Percentiles rank a stretch among this genome's conserved stretches.
phyloP scores from a whole-genome alignment of 2,797 vertebrate species.

The Nyctibius grandis region DNA sequence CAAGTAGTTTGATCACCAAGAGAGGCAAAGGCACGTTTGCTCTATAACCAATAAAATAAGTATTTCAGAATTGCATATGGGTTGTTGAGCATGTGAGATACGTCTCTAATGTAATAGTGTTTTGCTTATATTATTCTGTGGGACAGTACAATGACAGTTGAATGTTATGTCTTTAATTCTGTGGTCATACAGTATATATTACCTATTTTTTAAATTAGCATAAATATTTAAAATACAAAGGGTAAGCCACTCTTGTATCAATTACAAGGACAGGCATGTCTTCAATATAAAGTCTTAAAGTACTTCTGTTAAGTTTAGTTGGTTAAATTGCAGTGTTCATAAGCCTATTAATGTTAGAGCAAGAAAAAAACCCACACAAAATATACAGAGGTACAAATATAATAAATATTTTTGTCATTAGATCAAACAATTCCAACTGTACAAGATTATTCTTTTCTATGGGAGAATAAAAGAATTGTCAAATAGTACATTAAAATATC shows the following conservation, averaged over 20 bases:
- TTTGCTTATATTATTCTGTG: background rate
- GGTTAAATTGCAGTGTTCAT: constrained; percentile 23
- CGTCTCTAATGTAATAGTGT: background rate
- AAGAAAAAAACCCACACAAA: background rate
- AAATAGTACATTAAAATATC: background rate
- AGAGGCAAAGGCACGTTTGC: background rate
- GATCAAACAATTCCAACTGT: background rate
- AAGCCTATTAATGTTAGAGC: background rate
- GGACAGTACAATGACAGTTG: background rate
- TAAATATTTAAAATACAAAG: background rate
- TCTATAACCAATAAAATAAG: background rate
- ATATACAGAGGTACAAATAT: background rate
- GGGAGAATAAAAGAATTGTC: background rate
- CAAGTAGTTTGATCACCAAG: background rate
- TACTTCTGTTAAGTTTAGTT: constrained; percentile 14
- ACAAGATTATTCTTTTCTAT: background rate
- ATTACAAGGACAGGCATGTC: background rate
- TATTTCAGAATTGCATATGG: background rate
- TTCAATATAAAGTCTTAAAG: constrained; percentile 34
- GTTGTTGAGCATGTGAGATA: background rate
- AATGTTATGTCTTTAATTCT: background rate
- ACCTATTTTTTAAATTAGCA: background rate
- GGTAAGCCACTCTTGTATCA: background rate
- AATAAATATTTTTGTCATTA: background rate
- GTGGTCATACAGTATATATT: background rate